Conservation (phyloP, 23 tunicate species). For the Halocynthia roretzi region DNA sequence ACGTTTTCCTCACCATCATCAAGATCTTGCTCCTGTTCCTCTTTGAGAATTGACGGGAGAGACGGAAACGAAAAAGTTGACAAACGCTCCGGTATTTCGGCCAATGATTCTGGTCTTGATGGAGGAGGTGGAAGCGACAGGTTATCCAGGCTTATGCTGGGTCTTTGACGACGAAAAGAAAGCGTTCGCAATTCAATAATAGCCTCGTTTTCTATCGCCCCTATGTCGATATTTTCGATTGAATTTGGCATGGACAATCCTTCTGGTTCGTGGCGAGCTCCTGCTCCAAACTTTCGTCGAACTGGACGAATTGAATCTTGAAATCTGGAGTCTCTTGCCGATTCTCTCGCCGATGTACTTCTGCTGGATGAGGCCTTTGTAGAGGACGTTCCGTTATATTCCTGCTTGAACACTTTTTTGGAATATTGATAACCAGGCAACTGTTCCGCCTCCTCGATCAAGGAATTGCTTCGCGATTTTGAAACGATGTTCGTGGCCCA, state of each 20-base stretch:
- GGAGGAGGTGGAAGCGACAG: constrained; percentile 22
- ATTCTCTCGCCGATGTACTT: not conserved
- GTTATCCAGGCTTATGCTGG: constrained; percentile 12
- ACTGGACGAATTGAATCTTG: not conserved
- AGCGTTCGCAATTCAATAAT: no score
- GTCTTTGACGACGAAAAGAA: not conserved
- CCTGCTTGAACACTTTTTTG: constrained; percentile 14
- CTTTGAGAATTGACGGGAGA: constrained; percentile 8
- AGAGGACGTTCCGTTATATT: not conserved
- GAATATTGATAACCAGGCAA: constrained; percentile 19
- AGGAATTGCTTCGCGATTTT: not conserved
- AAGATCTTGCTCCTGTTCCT: not conserved
- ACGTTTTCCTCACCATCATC: not conserved
- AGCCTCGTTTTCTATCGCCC: no score
- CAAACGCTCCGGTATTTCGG: not conserved
- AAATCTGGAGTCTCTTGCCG: no score
- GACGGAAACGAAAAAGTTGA: constrained; percentile 15
- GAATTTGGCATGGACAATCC: not conserved
- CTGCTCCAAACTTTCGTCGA: not conserved
- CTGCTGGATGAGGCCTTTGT: not conserved
- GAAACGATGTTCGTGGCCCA: not conserved
- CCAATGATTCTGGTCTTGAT: constrained; percentile 21
- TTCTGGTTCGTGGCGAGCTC: constrained; percentile 21
- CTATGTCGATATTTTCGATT: no score
- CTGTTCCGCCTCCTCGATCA: constrained; percentile 3